A percentile compares a stretch with the other conserved stretches of the same genome.
These are phyloP conservation scores for Antennarius maculatus DNA, from an alignment of 2,797 vertebrate genomes.

Conservation along the genomic window DNA sequence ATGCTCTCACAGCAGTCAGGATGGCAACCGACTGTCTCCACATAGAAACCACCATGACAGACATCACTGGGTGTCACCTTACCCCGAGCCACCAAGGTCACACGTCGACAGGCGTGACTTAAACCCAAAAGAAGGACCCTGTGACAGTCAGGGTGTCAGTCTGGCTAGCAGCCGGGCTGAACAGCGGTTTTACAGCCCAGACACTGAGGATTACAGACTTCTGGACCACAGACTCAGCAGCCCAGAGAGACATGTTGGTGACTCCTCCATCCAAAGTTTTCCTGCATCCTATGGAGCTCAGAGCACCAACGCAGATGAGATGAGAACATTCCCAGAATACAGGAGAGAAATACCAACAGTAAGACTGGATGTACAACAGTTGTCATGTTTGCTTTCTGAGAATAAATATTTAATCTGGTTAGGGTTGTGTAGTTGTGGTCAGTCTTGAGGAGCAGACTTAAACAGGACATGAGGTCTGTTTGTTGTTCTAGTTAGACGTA, in stretches of 20 bases:
- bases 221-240: constrained; percentile 39
- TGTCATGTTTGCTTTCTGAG: not conserved
- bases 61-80: constrained; percentile 84
- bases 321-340: constrained; percentile 34
- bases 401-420: not conserved
- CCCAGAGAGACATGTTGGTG: constrained; percentile 30
- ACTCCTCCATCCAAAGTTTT: constrained; percentile 25
- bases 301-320: constrained; percentile 45
- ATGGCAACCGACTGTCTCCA: constrained; percentile 72
- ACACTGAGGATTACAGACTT: constrained; percentile 35
- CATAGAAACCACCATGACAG: constrained; percentile 72
- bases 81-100: constrained; percentile 48
- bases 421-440: not conserved
- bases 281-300: constrained; percentile 38
- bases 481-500: not conserved
- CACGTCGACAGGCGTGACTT: constrained; percentile 8
- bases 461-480: not conserved
- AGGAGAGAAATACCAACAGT: constrained; percentile 49
- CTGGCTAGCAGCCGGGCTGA: constrained; percentile 25
- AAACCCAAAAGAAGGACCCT: constrained; percentile 6
- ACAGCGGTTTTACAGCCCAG: constrained; percentile 4
- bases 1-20: not conserved
- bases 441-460: not conserved
- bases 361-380: not conserved
- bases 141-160: constrained; percentile 17